Conservation (phyloP, 2,797 vertebrate species). For the Euphonia xanthogaster region DNA sequence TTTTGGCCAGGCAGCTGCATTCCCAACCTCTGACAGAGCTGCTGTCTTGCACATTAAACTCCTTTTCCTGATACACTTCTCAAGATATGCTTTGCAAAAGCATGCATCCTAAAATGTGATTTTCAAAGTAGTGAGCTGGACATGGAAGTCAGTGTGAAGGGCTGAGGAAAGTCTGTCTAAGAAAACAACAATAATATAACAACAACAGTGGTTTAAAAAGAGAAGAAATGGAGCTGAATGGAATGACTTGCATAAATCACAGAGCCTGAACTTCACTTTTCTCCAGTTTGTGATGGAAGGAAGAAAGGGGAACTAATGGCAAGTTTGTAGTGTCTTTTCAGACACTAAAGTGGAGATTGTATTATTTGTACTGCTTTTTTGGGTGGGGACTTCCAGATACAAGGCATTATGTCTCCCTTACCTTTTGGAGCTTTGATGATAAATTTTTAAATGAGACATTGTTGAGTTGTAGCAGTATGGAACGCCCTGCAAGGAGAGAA, state of each 20-base stretch:
- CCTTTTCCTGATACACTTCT: neutral
- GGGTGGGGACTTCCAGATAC: neutral
- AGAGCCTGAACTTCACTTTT: neutral
- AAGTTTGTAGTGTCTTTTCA: neutral
- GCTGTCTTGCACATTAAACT: neutral
- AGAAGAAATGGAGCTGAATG: neutral
- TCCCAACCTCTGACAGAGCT: slow-evolving; percentile 48
- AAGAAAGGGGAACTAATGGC: neutral
- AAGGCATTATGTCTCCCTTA: neutral
- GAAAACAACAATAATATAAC: neutral
- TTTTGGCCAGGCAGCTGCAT: slow-evolving; percentile 51
- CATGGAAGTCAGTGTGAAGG: neutral
- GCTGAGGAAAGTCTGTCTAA: neutral
- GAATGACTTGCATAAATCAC: neutral
- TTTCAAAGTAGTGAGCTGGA: neutral
- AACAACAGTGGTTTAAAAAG: neutral
- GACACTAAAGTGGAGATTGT: neutral
- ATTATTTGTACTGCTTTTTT: neutral
- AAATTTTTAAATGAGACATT: neutral
- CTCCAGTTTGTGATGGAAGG: neutral
- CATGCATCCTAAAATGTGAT: neutral
- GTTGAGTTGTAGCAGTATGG: neutral
- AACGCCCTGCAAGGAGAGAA: neutral
- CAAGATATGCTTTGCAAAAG: neutral
- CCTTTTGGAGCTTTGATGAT: neutral